Conservation (phyloP, 2,797 vertebrate species). For the Morus bassanus region DNA sequence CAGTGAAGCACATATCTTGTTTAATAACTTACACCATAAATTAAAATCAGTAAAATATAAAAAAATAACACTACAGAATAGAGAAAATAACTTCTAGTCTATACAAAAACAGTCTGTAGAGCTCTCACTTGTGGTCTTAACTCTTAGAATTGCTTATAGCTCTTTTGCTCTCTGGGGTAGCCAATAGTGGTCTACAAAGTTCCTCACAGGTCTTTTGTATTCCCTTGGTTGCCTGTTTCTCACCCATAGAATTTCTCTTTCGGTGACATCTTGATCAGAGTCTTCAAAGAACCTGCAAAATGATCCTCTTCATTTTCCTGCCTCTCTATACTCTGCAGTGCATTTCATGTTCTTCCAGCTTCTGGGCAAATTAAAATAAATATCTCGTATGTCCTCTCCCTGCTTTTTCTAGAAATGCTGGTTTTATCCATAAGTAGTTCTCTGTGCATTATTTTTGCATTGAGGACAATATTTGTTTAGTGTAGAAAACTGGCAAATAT, state of each 20-base stretch:
- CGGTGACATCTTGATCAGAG: neutral
- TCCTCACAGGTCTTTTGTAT: neutral
- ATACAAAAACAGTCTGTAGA: neutral
- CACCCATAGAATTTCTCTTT: neutral
- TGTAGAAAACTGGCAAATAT: neutral
- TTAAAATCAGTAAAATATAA: neutral
- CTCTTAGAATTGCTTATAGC: neutral
- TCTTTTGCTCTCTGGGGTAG: neutral
- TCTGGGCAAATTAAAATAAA: neutral
- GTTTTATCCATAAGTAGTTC: neutral
- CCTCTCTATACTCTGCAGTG: neutral
- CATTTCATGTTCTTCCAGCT: neutral
- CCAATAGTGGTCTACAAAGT: neutral
- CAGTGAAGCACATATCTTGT: neutral
- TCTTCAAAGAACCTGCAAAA: neutral
- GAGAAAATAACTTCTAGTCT: neutral
- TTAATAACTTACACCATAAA: neutral
- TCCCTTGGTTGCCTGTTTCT: neutral
- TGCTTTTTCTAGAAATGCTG: neutral
- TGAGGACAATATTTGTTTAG: neutral
- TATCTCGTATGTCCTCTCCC: neutral
- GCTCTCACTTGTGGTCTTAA: neutral
- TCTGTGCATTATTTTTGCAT: neutral
- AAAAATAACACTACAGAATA: neutral
- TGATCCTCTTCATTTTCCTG: neutral